Conservation (phyloP, 2,888 invertebrate species). For the Carpatolechia fugitivella region DNA sequence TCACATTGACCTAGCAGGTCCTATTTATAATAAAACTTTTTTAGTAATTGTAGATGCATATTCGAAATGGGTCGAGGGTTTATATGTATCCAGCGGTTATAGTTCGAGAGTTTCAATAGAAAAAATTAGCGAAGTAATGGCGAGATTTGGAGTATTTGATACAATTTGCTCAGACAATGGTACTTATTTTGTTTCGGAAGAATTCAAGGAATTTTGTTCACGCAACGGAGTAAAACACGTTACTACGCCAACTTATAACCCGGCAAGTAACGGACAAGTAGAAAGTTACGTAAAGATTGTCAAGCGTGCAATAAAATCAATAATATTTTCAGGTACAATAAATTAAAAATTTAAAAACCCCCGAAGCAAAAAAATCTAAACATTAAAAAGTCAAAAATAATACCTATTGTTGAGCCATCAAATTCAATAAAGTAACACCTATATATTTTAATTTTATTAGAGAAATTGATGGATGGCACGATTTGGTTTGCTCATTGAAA, state of each 20-base stretch:
- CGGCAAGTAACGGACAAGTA: slow-evolving; percentile 24
- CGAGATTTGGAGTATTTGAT: neutral
- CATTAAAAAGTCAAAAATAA: too few species aligned
- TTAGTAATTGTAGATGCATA: neutral
- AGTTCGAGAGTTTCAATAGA: neutral
- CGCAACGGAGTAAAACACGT: slow-evolving; percentile 22
- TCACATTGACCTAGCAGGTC: neutral
- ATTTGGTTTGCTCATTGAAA: too few species aligned
- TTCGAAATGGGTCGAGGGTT: slow-evolving; percentile 3
- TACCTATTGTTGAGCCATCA: too few species aligned
- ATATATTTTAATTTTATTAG: too few species aligned
- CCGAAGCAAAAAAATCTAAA: too few species aligned
- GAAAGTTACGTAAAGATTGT: slow-evolving; percentile 18
- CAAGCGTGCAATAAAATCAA: neutral
- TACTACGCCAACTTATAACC: slow-evolving; percentile 22
- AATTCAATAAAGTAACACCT: too few species aligned
- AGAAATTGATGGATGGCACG: too few species aligned
- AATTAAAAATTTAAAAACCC: too few species aligned
- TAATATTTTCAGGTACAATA: neutral
- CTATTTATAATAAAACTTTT: neutral
- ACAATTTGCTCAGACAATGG: slow-evolving; percentile 21
- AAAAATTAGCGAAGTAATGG: neutral
- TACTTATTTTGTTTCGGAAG: slow-evolving; percentile 15
- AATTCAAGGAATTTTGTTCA: slow-evolving; percentile 21
- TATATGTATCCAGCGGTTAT: neutral